These are phyloP conservation scores for Ectropis crepuscularia DNA, from an alignment of 2,888 invertebrate genomes.

Conservation along the genomic window DNA sequence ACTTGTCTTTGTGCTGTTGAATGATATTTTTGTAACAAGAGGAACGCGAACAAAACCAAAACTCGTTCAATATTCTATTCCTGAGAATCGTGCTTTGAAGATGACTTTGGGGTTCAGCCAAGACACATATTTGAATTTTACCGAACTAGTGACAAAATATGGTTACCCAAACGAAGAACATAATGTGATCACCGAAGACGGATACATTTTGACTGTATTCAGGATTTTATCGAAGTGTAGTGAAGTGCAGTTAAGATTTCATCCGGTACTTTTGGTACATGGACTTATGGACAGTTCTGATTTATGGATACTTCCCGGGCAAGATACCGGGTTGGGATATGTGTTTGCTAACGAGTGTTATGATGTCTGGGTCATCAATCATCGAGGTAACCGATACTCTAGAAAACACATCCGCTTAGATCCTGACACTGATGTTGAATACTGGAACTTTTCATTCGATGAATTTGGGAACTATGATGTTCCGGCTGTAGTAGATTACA, in stretches of 20 bases:
- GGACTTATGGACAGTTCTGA: conserved; percentile 65
- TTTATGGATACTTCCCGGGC: conserved; percentile 62
- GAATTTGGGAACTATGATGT: conserved; percentile 89
- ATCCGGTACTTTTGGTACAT: conserved; percentile 65
- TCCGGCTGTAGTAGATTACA: conserved; percentile 84
- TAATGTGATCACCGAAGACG: conserved; percentile 62
- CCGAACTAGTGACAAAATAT: conserved; percentile 63
- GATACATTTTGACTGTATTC: conserved; percentile 65
- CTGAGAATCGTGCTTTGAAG: conserved; percentile 61
- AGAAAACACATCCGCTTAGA: conserved; percentile 78
- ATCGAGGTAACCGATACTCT: conserved; percentile 87
- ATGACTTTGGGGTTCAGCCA: conserved; percentile 64
- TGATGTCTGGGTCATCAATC: conserved; percentile 75
- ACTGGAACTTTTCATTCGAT: conserved; percentile 86
- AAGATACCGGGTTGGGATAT: conserved; percentile 57
- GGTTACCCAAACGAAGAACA: conserved; percentile 60
- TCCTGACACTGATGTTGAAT: conserved; percentile 66
- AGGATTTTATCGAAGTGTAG: conserved; percentile 60
- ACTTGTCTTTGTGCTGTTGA: conserved; percentile 45
- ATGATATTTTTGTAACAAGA: conserved; percentile 39
- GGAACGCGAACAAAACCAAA: conserved; percentile 36
- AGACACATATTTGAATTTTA: conserved; percentile 70
- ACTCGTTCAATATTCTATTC: conserved; percentile 58
- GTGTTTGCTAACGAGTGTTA: conserved; percentile 81
- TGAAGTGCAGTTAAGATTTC: conserved; percentile 37